A percentile compares a stretch with the other conserved stretches of the same genome.
Conservation (phyloP, 2,797 vertebrate genomes). For the Xiphophorus birchmanni region DNA sequence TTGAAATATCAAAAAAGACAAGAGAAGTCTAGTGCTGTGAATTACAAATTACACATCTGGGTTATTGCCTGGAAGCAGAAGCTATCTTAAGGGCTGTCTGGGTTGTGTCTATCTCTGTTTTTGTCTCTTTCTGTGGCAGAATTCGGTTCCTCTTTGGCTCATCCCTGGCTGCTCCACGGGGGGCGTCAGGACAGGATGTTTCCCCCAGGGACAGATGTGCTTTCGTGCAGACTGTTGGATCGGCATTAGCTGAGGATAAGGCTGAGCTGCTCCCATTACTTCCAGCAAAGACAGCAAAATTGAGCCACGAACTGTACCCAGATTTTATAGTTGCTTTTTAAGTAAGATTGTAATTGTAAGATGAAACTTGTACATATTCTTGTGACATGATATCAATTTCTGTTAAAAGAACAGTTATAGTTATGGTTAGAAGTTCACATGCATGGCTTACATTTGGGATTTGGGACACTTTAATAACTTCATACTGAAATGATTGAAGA, state of each 20-base stretch:
- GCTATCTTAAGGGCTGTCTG: conserved; percentile 61
- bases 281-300: conserved; percentile 43
- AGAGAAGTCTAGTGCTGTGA: neutral
- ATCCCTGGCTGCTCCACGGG: conserved; percentile 28
- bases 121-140: conserved; percentile 27
- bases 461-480: neutral
- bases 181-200: conserved; percentile 37
- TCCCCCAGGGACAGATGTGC: conserved; percentile 53
- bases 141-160: conserved; percentile 16
- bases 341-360: neutral
- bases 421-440: neutral
- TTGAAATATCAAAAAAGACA: neutral
- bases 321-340: conserved; percentile 7
- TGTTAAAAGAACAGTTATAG: neutral
- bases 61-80: conserved; percentile 52
- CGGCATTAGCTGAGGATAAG: conserved; percentile 37
- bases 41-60: conserved; percentile 34
- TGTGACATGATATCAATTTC: neutral
- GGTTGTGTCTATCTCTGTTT: conserved; percentile 49
- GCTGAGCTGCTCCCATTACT: conserved; percentile 29
- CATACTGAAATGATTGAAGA: neutral
- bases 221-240: conserved; percentile 54
- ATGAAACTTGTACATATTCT: neutral
- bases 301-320: conserved; percentile 43
- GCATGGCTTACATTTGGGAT: neutral